Percentiles rank a stretch among this genome's conserved stretches.
These are phyloP conservation scores for Hydrotaea diabolus DNA, from an alignment of 2,888 invertebrate genomes.

Conservation along the genomic window DNA sequence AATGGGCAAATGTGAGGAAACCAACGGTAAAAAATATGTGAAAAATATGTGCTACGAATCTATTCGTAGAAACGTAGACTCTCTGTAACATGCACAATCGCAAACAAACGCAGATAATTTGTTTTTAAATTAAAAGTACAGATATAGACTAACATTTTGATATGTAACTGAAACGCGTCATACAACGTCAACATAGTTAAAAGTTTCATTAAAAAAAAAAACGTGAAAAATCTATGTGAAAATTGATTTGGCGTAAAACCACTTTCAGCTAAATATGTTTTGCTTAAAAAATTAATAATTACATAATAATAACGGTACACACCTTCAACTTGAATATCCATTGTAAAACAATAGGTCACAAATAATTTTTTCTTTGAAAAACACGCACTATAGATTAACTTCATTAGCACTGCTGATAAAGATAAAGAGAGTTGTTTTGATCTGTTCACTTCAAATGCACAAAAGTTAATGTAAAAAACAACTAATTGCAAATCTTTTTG, in stretches of 20 bases:
- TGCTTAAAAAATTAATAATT: slow-evolving; percentile 17
- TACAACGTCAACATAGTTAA: slow-evolving; percentile 37
- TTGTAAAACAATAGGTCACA: neutral
- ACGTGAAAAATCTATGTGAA: slow-evolving; percentile 8
- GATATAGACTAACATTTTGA: slow-evolving; percentile 37
- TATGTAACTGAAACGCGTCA: slow-evolving; percentile 35
- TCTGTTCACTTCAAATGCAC: too few species aligned
- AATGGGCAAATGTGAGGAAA: too few species aligned
- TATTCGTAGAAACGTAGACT: neutral
- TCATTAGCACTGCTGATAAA: too few species aligned
- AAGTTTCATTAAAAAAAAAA: slow-evolving; percentile 27
- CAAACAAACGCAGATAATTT: slow-evolving; percentile 32
- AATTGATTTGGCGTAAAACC: neutral
- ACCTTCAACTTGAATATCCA: slow-evolving; percentile 28
- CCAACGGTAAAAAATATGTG: too few species aligned
- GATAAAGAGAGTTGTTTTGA: too few species aligned
- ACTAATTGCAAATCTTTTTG: too few species aligned
- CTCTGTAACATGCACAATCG: slow-evolving; percentile 36
- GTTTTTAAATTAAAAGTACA: slow-evolving; percentile 33
- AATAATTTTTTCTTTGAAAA: neutral
- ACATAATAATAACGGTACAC: slow-evolving; percentile 28
- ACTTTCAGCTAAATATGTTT: slow-evolving; percentile 27
- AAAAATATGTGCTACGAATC: slow-evolving; percentile 21
- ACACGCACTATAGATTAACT: too few species aligned
- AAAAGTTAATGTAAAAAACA: too few species aligned